phyloP scores from a whole-genome alignment of 1,140 invertebrate species.

The Aphidius ervi region DNA sequence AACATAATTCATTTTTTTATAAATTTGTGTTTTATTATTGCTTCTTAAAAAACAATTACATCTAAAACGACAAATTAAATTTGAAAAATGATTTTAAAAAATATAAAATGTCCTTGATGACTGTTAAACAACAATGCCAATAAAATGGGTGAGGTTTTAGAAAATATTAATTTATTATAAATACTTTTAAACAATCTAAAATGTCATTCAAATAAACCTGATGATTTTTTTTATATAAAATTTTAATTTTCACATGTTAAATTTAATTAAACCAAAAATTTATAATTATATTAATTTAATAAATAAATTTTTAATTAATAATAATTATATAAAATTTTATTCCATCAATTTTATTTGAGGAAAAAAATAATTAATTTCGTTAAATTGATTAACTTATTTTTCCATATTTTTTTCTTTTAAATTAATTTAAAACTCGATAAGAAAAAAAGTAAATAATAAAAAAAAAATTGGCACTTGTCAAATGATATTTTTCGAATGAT shows the following conservation, averaged over 20 bases:
- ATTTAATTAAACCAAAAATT: not conserved
- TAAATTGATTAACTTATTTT: not conserved
- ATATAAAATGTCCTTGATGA: conserved; percentile 2
- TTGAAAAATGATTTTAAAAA: not conserved
- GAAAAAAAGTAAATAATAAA: too few species aligned
- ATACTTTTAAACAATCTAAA: conserved; percentile 13
- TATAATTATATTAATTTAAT: too few species aligned
- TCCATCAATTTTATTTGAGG: too few species aligned
- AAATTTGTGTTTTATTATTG: too few species aligned
- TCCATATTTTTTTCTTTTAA: not conserved
- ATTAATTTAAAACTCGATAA: too few species aligned
- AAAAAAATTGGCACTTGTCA: too few species aligned
- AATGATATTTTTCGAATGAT: too few species aligned
- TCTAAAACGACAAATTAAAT: not conserved
- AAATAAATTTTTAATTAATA: too few species aligned
- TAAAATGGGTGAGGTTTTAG: conserved; percentile 26
- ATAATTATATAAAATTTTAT: too few species aligned
- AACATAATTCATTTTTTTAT: too few species aligned
- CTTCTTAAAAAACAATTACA: too few species aligned
- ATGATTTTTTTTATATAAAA: conserved; percentile 19
- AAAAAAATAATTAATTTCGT: too few species aligned
- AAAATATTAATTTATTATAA: conserved; percentile 23
- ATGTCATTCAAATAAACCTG: conserved; percentile 9
- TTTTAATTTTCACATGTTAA: not conserved
- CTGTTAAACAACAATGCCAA: conserved; percentile 21